Evolutionary conservation across 1,140 invertebrate genomes (phyloP).

Genomic region (Penaeus japonicus): DNA sequence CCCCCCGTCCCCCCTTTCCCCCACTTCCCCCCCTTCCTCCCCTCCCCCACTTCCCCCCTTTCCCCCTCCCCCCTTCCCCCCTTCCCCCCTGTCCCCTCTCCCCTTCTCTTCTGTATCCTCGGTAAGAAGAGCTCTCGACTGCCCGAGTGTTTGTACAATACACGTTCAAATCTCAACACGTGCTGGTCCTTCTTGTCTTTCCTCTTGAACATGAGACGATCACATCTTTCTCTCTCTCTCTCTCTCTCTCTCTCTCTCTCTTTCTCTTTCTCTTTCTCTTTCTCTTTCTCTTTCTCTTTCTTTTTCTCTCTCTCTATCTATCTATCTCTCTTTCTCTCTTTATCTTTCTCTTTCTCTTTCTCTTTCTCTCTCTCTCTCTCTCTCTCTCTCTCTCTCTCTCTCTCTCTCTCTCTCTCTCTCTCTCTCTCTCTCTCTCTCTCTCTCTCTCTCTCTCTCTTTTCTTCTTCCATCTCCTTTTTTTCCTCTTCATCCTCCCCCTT

Average conservation of each 20-base stretch:
- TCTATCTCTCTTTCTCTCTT: neutral
- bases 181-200: neutral
- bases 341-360: neutral
- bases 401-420: too few species aligned
- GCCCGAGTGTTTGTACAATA: neutral
- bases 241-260: neutral
- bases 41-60: neutral
- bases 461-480: neutral
- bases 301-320: neutral
- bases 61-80: neutral
- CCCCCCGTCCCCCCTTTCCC: neutral
- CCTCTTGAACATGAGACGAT: neutral
- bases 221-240: neutral
- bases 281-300: neutral
- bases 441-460: neutral
- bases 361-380: neutral
- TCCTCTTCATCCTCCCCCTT: neutral
- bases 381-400: neutral
- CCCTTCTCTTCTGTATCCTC: neutral
- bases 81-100: neutral
- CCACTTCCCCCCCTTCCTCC: neutral
- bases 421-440: neutral
- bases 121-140: neutral
- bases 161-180: neutral
- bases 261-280: neutral